Base-by-base conservation (phyloP, 2,888 invertebrate species). In the Cactoblastis cactorum region DNA sequence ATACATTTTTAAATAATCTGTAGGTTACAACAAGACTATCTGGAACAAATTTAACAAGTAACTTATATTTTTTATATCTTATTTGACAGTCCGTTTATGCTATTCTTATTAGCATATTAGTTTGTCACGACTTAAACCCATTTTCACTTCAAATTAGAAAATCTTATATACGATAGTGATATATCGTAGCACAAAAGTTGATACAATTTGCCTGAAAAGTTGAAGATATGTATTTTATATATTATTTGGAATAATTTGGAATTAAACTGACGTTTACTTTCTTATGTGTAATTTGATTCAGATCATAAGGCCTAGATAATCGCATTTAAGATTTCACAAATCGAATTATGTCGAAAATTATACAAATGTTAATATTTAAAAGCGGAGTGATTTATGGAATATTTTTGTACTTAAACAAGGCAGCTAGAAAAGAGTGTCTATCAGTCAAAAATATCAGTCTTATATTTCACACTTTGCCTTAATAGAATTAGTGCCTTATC, bases 401-500 rank as follows among this genome's bases (percentile, higher is more conserved):
- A 35, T 37, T 6, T 37, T 2, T 37, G 56, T 52, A 60, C 51
- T 59, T 54, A 57, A 57, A 51, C 61, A 61, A 69, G 70, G 68
- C 72, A 69, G 72, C 70, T 78, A 75, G 65, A 59, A 57, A 54
- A 61, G 56, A 62, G 54, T 62, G n/a, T 59, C 57, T 62, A 22
- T 41, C 12, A 18, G 41, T 41, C 19, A 33, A 12, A 41, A 14
- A 50, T n/a, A n/a, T n/a, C n/a, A n/a, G 38, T 41, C 17, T 49
- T 50, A 45, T 34, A 34, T 57, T 61, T 58, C 60, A 65, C 53
- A 64, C 28, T 24, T 28, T 43, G 77, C 77, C 76, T 80, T 79
- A 64, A 64, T 80, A 81, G 76, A 72, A 66, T 78, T 83, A 84
- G 85, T 85, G 84, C 71, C 71, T 73, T 74, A 67, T 64, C 59